Base-by-base conservation (phyloP, 2,888 invertebrate species). In the Callyntrura sp. region DNA sequence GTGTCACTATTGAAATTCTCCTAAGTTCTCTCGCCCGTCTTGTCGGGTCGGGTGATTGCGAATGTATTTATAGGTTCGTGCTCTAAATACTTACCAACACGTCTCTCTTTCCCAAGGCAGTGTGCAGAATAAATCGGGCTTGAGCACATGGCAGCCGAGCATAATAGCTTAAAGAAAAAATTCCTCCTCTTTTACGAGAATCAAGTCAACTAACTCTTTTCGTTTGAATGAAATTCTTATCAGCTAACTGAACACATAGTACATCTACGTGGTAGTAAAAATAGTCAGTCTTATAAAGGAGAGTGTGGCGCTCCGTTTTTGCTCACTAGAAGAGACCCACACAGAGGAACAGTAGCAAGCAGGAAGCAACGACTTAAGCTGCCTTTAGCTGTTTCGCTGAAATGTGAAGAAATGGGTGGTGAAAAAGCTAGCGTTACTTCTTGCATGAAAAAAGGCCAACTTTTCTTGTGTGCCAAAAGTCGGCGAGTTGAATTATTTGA, bases 401-500 rank as follows among this genome's bases (percentile, higher is more conserved):
- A 73, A 55, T 23, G 79, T 60, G 43, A 57, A 43, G 85, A 85
- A 84, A 85, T 51, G 62, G 55, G 0, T 68, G 78, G 28, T 65
- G 78, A 62, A 85, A 70, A 73, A 85, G 28, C 57, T 55, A 81
- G 81, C 81, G 81, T 70, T 87, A 43, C 45, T 81, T 81, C 87
- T 87, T 87, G 70, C 87, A 87, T 87, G 87, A 87, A 81, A 87
- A 70, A 79, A 70, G 70, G 48, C 79, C 9, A 86, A 81, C 81
- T 87, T 87, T 86, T 28, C 70, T 60, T 17, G 45, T 68, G 81
- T 87, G 87, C 87, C 87, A 87, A 87, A 87, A 87, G 87, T 87
- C 87, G 70, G 51, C 23, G 20, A 82, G 62, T 79, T 79, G 78
- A 57, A 57, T 28, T 79, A 57, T 79, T 35, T 28, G 28, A 60